Evolutionary conservation across 2,797 vertebrate genomes (phyloP).

Genomic region (Cephalopachus bancanus): DNA sequence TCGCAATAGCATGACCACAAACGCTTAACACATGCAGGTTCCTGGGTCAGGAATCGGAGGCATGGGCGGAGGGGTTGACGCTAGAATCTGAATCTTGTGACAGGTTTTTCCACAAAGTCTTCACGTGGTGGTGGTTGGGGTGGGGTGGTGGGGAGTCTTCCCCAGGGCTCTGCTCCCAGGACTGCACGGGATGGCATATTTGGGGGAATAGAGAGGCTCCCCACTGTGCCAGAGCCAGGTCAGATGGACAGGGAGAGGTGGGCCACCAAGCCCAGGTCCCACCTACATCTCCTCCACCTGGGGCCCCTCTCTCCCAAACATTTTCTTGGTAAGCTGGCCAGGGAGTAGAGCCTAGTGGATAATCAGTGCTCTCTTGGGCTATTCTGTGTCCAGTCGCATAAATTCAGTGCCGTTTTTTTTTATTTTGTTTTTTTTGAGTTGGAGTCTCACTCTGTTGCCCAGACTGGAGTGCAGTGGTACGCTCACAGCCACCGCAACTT

Average conservation of each 20-base stretch:
- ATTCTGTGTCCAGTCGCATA: neutral
- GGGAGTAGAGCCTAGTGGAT: neutral
- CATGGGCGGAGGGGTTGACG: too few relatives aligned
- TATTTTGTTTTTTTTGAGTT: too few relatives aligned
- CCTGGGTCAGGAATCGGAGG: neutral
- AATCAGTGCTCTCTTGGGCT: neutral
- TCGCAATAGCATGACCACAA: neutral
- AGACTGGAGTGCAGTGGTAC: too few relatives aligned
- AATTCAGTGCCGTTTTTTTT: neutral
- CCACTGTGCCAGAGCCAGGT: neutral
- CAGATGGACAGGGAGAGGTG: neutral
- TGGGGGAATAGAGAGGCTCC: neutral
- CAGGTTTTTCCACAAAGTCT: neutral
- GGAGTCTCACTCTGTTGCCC: too few relatives aligned
- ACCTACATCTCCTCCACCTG: too few relatives aligned
- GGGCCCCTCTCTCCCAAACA: neutral
- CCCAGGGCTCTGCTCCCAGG: neutral
- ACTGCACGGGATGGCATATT: neutral
- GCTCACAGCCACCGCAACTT: too few relatives aligned
- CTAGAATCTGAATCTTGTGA: neutral
- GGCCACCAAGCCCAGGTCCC: neutral
- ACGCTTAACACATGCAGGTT: neutral
- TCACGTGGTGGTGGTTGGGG: neutral
- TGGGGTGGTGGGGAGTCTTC: neutral
- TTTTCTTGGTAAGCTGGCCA: too few relatives aligned